Percentiles rank a stretch among this genome's conserved stretches.
phyloP scores from a whole-genome alignment of 2,888 invertebrate species.

The Erebia aethiops region DNA sequence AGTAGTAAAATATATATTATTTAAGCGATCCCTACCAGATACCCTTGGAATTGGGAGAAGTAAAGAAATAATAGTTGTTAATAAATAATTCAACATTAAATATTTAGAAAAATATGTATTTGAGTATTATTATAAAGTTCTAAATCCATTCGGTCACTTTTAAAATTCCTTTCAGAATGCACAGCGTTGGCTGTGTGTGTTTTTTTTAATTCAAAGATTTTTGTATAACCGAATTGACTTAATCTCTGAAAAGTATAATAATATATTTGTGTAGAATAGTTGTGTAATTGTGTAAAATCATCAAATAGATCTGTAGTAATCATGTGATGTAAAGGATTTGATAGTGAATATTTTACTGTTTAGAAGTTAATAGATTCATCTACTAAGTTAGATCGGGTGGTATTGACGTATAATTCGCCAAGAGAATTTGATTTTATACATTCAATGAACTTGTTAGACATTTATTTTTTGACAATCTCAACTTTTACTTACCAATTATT shows the following conservation, averaged over 20 bases:
- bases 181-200: too few relatives aligned
- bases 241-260: not conserved
- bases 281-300: constrained; percentile 1
- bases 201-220: not conserved
- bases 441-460: not conserved
- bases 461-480: too few relatives aligned
- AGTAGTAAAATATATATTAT: too few relatives aligned
- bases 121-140: too few relatives aligned
- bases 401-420: not conserved
- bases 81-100: too few relatives aligned
- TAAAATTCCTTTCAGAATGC: too few relatives aligned
- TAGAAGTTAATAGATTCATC: constrained; percentile 3
- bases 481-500: too few relatives aligned
- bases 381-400: not conserved
- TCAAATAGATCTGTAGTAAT: constrained; percentile 13
- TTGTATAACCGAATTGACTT: not conserved
- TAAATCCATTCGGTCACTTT: too few relatives aligned
- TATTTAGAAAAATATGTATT: too few relatives aligned
- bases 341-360: constrained; percentile 16
- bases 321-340: constrained; percentile 26
- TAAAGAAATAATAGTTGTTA: too few relatives aligned
- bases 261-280: not conserved
- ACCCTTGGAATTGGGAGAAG: too few relatives aligned
- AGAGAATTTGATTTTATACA: not conserved
- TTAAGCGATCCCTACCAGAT: too few relatives aligned